These are phyloP conservation scores for Percina caprodes DNA, from an alignment of 2,113 vertebrate species.

Conservation along the genomic window DNA sequence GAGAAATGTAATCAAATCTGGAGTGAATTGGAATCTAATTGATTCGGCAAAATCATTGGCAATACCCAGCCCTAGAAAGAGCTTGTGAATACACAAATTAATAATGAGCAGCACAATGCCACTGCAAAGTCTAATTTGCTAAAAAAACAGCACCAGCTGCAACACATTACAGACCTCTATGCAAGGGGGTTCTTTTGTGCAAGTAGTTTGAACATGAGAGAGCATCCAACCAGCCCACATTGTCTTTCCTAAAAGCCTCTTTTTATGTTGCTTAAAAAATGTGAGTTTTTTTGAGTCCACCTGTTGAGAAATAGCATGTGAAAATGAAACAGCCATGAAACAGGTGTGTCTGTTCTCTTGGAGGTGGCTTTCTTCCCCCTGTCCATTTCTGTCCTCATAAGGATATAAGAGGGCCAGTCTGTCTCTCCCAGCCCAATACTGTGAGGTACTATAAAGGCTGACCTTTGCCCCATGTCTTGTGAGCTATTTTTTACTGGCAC, in stretches of 20 bases:
- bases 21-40: too few species aligned
- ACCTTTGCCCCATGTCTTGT: constrained; percentile 37
- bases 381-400: constrained; percentile 12
- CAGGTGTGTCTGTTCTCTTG: constrained; percentile 11
- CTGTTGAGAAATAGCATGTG: not conserved
- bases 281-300: not conserved
- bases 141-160: not conserved
- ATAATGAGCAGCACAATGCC: not conserved
- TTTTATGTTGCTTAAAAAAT: not conserved
- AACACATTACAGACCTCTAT: not conserved
- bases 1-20: too few species aligned
- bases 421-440: constrained; percentile 10
- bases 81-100: not conserved
- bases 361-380: not conserved
- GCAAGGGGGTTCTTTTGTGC: not conserved
- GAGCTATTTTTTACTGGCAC: constrained; percentile 50
- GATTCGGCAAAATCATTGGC: too few species aligned
- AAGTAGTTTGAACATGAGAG: not conserved
- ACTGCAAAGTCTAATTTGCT: not conserved
- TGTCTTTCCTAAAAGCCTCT: not conserved
- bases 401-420: not conserved
- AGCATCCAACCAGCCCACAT: not conserved
- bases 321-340: not conserved
- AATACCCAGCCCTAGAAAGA: not conserved
- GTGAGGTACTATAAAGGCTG: not conserved